Base-by-base conservation (phyloP, 2,113 vertebrate species). In the Guaruba guarouba region DNA sequence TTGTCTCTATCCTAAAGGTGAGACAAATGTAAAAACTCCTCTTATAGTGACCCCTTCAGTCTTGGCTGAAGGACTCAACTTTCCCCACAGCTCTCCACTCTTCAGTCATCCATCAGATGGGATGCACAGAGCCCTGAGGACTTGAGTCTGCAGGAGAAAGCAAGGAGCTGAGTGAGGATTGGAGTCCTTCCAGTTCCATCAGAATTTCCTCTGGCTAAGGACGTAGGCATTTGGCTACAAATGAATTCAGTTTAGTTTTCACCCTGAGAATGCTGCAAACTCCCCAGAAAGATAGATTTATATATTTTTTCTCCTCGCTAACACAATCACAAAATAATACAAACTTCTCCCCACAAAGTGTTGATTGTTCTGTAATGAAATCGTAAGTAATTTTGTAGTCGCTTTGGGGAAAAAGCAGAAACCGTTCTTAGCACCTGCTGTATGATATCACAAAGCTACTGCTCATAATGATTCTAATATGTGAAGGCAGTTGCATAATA, bases 401-500 rank as follows among this genome's bases (percentile, higher is more conserved):
- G 96, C 96, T 97, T 95, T 95, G 91, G 95, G 97, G 96, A 28
- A 88, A 91, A 96, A 91, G 86, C 87, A 80, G 64, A 96, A 94
- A 96, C 96, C 93, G 93, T 96, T 97, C 95, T 91, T 94, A 96
- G 94, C 97, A 97, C 97, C 97, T 97, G 97, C 96, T 96, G 93
- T 87, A 96, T 91, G 96, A 88, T 96, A 95, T 96, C 97, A 96
- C 94, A 94, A 83, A 96, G 81, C 97, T 95, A 90, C 86, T 1
- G 76, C 93, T 97, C 97, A 88, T 89, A 88, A 81, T 91, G 82
- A 91, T 93, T 79, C 85, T 95, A 93, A 90, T 89, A 82, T 92
- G 96, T 91, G 92, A 90, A 88, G 67, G 92, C 89, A 84, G 92
- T 86, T 92, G 73, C 82, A 96, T 90, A 96, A 94, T 97, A 92